phyloP scores from a whole-genome alignment of 2,888 invertebrate species.

The Sinelater perroti region DNA sequence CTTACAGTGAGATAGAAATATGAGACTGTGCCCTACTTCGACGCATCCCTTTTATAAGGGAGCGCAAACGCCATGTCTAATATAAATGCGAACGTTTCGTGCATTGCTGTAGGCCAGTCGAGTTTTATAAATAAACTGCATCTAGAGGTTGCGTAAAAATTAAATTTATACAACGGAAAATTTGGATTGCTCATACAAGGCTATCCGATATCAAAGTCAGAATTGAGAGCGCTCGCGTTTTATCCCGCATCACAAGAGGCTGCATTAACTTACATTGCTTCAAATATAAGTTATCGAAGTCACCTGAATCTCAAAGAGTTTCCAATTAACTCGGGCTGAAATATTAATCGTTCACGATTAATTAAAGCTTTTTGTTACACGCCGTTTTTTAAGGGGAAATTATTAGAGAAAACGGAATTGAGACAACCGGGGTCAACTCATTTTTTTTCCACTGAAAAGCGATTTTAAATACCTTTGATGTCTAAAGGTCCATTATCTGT shows the following conservation, averaged over 20 bases:
- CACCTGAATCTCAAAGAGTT: slow-evolving; percentile 38
- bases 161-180: slow-evolving; percentile 21
- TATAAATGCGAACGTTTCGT: no score
- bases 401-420: slow-evolving; percentile 15
- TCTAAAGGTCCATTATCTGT: no score
- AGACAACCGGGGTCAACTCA: no score
- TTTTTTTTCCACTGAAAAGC: no score
- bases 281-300: slow-evolving; percentile 33
- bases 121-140: slow-evolving; percentile 10
- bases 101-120: no score
- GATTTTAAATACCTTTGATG: no score
- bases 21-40: slow-evolving; percentile 24
- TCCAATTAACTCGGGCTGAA: slow-evolving; percentile 35
- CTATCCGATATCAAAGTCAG: slow-evolving; percentile 36
- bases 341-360: slow-evolving; percentile 40
- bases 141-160: slow-evolving; percentile 18
- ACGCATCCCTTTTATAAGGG: slow-evolving; percentile 32
- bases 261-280: slow-evolving; percentile 27
- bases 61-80: slow-evolving; percentile 5
- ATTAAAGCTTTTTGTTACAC: slow-evolving; percentile 23
- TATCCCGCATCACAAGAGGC: slow-evolving; percentile 14
- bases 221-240: slow-evolving; percentile 27
- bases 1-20: slow-evolving; percentile 37
- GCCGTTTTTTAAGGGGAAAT: slow-evolving; percentile 9
- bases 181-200: slow-evolving; percentile 17